Evolutionary conservation across 2,888 invertebrate species (phyloP).

Genomic region (Phyto melanocephala): DNA sequence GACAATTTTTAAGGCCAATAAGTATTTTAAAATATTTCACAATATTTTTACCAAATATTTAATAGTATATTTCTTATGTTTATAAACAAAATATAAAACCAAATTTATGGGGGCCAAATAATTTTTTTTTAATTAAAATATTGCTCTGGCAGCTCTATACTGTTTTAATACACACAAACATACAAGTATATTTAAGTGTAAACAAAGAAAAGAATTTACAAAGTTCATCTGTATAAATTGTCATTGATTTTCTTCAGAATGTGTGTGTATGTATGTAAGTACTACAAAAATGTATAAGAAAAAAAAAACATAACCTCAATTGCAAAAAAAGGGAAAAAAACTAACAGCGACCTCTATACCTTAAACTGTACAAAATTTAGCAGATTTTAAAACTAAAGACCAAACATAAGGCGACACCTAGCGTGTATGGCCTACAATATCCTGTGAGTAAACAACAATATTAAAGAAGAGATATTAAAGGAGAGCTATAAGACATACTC

Average conservation of each 20-base stretch:
- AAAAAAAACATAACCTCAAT: not conserved
- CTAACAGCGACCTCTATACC: constrained; percentile 24
- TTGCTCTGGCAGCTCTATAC: constrained; percentile 5
- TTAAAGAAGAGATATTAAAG: not conserved
- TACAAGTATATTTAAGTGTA: not conserved
- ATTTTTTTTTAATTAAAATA: too few relatives aligned
- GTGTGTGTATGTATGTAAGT: not conserved
- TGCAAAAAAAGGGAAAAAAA: not conserved
- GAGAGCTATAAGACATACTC: not conserved
- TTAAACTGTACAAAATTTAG: not conserved
- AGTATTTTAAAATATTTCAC: too few relatives aligned
- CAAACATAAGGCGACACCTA: not conserved
- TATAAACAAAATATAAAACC: too few relatives aligned
- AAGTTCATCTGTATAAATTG: constrained; percentile 14
- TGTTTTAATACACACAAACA: not conserved
- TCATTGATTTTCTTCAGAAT: constrained; percentile 37
- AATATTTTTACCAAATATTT: too few relatives aligned
- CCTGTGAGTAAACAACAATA: not conserved
- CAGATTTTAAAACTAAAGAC: constrained; percentile 4
- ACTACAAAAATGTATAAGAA: not conserved
- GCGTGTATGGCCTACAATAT: not conserved
- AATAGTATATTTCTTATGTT: too few relatives aligned
- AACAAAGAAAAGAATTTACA: not conserved
- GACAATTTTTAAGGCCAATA: too few relatives aligned
- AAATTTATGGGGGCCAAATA: too few relatives aligned